Base-by-base conservation (phyloP, 2,888 invertebrate genomes). In the Melitaea athalia region DNA sequence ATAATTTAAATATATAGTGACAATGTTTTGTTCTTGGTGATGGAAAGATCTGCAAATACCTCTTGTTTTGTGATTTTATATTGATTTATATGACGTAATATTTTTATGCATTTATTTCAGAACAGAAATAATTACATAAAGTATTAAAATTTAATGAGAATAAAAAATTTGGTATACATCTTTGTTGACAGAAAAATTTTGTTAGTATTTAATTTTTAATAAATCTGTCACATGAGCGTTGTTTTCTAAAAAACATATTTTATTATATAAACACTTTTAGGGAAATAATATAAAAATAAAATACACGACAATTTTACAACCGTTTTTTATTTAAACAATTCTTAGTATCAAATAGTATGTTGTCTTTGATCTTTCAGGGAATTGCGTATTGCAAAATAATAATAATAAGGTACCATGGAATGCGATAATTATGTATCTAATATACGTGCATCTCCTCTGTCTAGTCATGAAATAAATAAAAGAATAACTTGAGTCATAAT, bases 231-330 rank as follows among this genome's bases (percentile, higher is more conserved):
- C 14, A n/a, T n/a, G 53, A 31, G 43, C 43, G 52, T 63, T 42
- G 33, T 55, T 45, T 62, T 67, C 59, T 68, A 63, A 63, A 68
- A 68, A 68, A 43, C 63, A 63, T 68, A 63, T 63, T 63, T 64
- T 59, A 68, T 63, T 52, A 63, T 67, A 45, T 17, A 59, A 52
- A 59, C 52, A 45, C 52, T 67, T 52, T 59, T 59, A 67, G 63
- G 14, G 33, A 43, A 59, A 31, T 63, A 68, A 68, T 68, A 68
- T 63, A 59, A 38, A 49, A 64, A 50, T 55, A 55, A 55, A 55
- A 55, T 55, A 55, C 53, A 31, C 24, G 5, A 55, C 33, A 55
- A 33, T 14, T 55, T 33, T 33, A 31, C 2, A 55, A 55, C 24
- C 24, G 33, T 6, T 31, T 55, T 55, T 55, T 55, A 33, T 33